Conservation (phyloP, 2,888 invertebrate genomes). For the Atrina japonica region DNA sequence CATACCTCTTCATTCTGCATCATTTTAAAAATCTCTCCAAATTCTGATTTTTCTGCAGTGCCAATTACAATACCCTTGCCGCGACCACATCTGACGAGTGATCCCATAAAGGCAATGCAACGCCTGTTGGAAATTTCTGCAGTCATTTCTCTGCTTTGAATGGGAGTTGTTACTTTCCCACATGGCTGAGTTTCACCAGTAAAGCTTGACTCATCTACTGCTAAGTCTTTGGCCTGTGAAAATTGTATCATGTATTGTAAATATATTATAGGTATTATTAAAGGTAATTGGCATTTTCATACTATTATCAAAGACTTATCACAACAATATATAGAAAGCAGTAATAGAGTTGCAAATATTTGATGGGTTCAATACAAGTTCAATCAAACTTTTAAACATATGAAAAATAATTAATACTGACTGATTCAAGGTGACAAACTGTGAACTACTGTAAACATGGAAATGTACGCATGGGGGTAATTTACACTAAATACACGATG, state of each 20-base stretch:
- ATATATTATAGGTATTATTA: no score
- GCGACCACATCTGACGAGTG: constrained; percentile 95
- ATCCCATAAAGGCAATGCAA: constrained; percentile 99
- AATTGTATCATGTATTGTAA: no score
- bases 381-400: no score
- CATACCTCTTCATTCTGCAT: constrained; percentile 96
- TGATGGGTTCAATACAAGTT: no score
- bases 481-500: no score
- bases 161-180: constrained; percentile 78
- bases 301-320: neutral
- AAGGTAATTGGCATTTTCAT: no score
- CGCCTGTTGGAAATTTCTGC: constrained; percentile 71
- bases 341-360: no score
- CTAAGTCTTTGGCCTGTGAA: constrained; percentile 89
- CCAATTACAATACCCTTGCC: constrained; percentile 99
- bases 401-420: no score
- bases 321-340: no score
- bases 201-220: constrained; percentile 98
- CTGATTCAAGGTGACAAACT: no score
- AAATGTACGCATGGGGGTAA: no score
- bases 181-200: constrained; percentile 99
- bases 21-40: constrained; percentile 99
- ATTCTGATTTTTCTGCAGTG: constrained; percentile 97
- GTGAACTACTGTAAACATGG: no score
- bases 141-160: constrained; percentile 85